These are phyloP conservation scores for Catonia carolina DNA, from an alignment of 2,888 invertebrate genomes.

Conservation along the genomic window DNA sequence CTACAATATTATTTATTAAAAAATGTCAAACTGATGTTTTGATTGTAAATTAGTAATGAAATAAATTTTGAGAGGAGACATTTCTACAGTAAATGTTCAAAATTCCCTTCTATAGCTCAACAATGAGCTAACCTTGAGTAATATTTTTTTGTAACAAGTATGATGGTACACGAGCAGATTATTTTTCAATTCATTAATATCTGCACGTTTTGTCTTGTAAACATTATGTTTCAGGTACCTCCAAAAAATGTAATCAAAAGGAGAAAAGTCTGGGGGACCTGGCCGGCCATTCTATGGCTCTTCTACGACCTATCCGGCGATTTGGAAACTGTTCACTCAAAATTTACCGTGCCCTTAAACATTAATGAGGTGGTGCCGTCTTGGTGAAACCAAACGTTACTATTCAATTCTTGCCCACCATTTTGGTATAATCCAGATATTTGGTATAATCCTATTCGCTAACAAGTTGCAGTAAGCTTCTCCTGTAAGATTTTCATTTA, in stretches of 20 bases:
- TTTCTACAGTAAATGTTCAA: no score
- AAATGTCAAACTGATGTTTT: no score
- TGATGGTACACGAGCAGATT: background rate
- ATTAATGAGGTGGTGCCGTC: background rate
- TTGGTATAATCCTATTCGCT: background rate
- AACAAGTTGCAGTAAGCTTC: slow-evolving; percentile 3
- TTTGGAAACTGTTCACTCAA: no score
- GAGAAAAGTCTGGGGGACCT: background rate
- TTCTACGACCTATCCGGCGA: background rate
- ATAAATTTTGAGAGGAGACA: no score
- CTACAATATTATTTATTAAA: no score
- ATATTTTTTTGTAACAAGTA: no score
- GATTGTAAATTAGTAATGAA: no score
- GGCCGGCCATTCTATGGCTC: background rate
- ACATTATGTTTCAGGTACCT: slow-evolving; percentile 7
- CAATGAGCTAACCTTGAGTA: background rate
- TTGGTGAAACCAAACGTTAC: background rate
- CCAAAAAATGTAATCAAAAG: background rate
- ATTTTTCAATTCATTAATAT: background rate
- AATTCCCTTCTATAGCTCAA: no score
- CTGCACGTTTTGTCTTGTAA: background rate
- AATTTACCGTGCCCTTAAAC: background rate
- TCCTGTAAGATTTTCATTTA: slow-evolving; percentile 1
- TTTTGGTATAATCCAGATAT: background rate
- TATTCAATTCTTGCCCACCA: background rate